Base-by-base conservation (phyloP, 1,140 invertebrate genomes). In the Cydia fagiglandana region DNA sequence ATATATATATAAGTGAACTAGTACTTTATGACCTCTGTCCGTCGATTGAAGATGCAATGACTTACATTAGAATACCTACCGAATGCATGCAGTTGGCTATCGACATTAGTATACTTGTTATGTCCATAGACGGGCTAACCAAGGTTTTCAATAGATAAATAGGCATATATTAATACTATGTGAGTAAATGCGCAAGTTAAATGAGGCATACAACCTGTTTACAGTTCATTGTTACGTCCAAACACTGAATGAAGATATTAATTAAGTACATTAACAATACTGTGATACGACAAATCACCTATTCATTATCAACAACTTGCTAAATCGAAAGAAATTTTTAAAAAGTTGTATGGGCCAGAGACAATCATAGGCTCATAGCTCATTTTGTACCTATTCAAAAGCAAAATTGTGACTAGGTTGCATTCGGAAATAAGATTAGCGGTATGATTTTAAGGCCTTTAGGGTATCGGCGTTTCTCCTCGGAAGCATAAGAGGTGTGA, bases 291-390 rank as follows among this genome's bases (percentile, higher is more conserved):
- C n/a, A 61, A 68, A 75, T 61, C 20, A 75, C 53, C 50, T 76
- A 80, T 81, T 53, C 76, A 80, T 81, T 81, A 53, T 13, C 73
- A 78, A 61, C 77, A 78, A 80, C 77, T 81, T 78, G 77, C 50
- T 76, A 12, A 3, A 24, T 3, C 53, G n/a, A 56, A 56, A 12
- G 56, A 20, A 3, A 61, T 12, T 61, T 6, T 61, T 24, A 61
- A 61, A 61, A 61, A 24, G 56, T 20, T 4, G 10, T 61, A 61
- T 10, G 56, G 2, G 20, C 56, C 56, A 61, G 56, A 61, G 56
- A 61, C n/a, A 10, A 61, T 24, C 17, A 61, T 7, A 61, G 56
- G 24, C 17, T 20, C 56, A 4, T 61, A 24, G 20, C 5, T 24
- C 56, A 20, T 61, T 61, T 61, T 61, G 2, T 12, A 17, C 10